These are phyloP conservation scores for Lemur catta DNA, from an alignment of 2,797 vertebrate genomes.

Conservation along the genomic window DNA sequence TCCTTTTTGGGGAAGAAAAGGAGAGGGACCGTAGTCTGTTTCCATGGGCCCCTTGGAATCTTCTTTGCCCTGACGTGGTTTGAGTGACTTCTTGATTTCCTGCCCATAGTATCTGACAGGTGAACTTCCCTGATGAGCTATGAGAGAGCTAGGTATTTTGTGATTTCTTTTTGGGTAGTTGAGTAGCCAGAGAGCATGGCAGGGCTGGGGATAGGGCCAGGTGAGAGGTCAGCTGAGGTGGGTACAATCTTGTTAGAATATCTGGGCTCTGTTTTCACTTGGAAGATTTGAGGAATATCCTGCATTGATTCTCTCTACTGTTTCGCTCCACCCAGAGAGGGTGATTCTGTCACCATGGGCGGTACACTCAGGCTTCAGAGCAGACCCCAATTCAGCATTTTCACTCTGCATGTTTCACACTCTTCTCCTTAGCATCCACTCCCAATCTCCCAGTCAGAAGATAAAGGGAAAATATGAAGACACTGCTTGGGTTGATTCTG, in stretches of 20 bases:
- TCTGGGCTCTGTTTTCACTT: background rate
- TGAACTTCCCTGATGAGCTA: background rate
- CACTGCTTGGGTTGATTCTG: background rate
- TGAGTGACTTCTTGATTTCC: background rate
- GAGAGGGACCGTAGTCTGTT: background rate
- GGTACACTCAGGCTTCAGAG: background rate
- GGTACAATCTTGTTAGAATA: background rate
- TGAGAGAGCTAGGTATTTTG: background rate
- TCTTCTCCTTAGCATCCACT: background rate
- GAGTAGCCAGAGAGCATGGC: background rate
- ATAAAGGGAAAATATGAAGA: background rate
- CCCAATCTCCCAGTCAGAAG: background rate
- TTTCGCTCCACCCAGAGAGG: background rate
- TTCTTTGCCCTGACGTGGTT: background rate
- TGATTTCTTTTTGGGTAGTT: background rate
- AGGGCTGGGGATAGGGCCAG: background rate
- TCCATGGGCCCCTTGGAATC: background rate
- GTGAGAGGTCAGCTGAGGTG: background rate
- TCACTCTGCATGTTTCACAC: background rate
- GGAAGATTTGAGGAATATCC: background rate
- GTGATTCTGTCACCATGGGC: background rate
- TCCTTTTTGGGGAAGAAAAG: background rate
- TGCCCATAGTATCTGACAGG: background rate
- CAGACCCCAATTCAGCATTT: background rate
- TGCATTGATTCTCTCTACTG: background rate